These are phyloP conservation scores for Phylloscopus trochiloides DNA, from an alignment of 2,113 vertebrate species.

Conservation along the genomic window DNA sequence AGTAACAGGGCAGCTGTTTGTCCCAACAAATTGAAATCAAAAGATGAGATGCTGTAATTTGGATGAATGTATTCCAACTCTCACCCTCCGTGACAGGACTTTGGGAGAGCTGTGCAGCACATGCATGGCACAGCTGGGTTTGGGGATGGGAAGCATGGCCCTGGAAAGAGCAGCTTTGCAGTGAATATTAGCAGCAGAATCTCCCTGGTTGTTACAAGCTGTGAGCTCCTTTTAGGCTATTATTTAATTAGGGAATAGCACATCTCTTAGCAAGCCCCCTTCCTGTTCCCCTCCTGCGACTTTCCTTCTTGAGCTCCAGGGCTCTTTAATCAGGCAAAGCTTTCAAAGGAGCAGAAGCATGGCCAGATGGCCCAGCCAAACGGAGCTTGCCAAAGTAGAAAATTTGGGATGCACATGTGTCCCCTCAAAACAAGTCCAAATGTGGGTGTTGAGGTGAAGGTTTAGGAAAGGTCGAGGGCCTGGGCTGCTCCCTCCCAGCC, in stretches of 20 bases:
- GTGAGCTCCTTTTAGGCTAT: background rate
- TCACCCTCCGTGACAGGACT: background rate
- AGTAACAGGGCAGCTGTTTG: background rate
- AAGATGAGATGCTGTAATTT: background rate
- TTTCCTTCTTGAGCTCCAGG: background rate
- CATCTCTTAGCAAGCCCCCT: background rate
- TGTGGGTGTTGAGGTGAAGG: background rate
- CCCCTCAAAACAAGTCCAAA: background rate
- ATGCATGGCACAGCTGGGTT: background rate
- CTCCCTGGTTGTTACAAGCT: background rate
- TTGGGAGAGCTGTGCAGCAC: background rate
- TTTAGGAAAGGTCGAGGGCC: background rate
- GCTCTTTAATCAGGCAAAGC: background rate
- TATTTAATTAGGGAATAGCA: slow-evolving; percentile 5
- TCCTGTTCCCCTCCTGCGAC: background rate
- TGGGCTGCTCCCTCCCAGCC: background rate
- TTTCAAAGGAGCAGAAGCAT: slow-evolving; percentile 26
- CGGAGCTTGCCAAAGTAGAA: background rate
- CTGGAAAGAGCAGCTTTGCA: background rate
- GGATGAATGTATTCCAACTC: background rate
- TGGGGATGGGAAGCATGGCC: background rate
- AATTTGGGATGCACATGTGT: background rate
- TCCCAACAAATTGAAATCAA: background rate
- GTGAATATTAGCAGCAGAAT: background rate
- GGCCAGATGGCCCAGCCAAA: background rate